A percentile compares a stretch with the other conserved stretches of the same genome.
Evolutionary conservation across 2,113 vertebrate genomes (phyloP).

Genomic region (sheep (Ovis aries)): ARS-UI_Ramb_v3.0 NC_056055.1:162628001-162628500

Average conservation of each 20-base stretch:
- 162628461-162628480: not conserved
- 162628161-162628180: not conserved
- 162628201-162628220: not conserved
- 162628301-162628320: slow-evolving; percentile 6
- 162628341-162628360: slow-evolving; percentile 16
- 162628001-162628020: not conserved
- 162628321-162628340: slow-evolving; percentile 15
- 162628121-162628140: not conserved
- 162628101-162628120: not conserved
- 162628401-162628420: slow-evolving; percentile 35
- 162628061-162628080: not conserved
- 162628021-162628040: not conserved
- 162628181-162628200: not conserved
- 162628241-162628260: not conserved
- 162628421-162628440: slow-evolving; percentile 18
- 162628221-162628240: not conserved
- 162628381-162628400: slow-evolving; percentile 40
- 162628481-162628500: not conserved
- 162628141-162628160: not conserved
- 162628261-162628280: not conserved
- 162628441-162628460: slow-evolving; percentile 23
- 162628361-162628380: slow-evolving; percentile 31
- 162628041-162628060: not conserved
- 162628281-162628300: not conserved
- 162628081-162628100: not conserved